phyloP scores from a whole-genome alignment of 2,113 vertebrate species.

The Corvus hawaiiensis region DNA sequence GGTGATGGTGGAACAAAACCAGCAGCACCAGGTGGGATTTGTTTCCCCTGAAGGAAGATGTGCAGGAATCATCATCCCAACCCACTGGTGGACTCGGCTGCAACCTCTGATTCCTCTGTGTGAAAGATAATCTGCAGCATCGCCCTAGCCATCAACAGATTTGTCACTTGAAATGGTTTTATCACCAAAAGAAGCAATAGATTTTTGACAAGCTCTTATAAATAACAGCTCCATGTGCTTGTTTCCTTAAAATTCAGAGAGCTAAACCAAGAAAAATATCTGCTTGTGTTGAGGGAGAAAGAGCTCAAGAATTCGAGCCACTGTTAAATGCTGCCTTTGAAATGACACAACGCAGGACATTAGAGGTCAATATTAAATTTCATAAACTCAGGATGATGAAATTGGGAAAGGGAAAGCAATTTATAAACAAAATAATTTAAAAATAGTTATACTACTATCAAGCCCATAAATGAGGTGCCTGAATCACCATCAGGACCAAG shows the following conservation, averaged over 20 bases:
- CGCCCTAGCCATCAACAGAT: not conserved
- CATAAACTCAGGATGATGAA: not conserved
- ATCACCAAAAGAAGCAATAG: not conserved
- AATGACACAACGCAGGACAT: not conserved
- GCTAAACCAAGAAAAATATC: not conserved
- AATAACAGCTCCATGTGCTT: not conserved
- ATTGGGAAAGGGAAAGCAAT: not conserved
- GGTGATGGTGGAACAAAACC: not conserved
- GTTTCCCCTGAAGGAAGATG: not conserved
- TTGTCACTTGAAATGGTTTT: not conserved
- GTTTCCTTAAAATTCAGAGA: not conserved
- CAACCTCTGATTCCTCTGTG: not conserved
- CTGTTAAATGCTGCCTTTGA: not conserved
- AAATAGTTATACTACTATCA: not conserved
- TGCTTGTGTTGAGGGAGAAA: not conserved
- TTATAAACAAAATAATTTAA: not conserved
- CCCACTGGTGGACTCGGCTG: not conserved
- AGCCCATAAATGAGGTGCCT: not conserved
- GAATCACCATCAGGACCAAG: not conserved
- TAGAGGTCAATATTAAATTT: not conserved
- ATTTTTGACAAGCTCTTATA: slow-evolving; percentile 4
- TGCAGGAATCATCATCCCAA: not conserved
- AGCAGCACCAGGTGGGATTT: not conserved
- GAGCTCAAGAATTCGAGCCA: not conserved
- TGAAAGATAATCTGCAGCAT: not conserved